Percentiles rank a stretch among this genome's conserved stretches.
These are phyloP conservation scores for Drosophila leonis DNA, from an alignment of 2,888 invertebrate species.

Conservation along the genomic window DNA sequence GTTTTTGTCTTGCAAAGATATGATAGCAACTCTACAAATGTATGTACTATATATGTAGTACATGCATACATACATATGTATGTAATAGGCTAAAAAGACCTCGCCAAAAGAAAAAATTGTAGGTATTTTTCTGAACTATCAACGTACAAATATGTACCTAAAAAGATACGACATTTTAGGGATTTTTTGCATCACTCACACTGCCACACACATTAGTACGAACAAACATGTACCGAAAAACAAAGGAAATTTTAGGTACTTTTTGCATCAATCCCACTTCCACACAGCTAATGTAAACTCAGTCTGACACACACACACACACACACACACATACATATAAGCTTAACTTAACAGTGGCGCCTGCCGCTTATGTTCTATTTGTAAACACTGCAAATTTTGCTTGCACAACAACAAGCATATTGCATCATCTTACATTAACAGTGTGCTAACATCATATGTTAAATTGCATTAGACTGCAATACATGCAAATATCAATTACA, in stretches of 20 bases:
- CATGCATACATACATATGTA: not conserved
- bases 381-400: not conserved
- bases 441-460: not conserved
- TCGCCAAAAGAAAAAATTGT: not conserved
- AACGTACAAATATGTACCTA: not conserved
- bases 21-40: not conserved
- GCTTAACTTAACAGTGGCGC: not conserved
- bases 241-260: not conserved
- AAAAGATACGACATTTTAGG: not conserved
- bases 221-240: too few relatives aligned
- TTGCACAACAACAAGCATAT: not conserved
- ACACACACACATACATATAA: not conserved
- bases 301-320: not conserved
- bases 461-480: not conserved
- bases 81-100: not conserved
- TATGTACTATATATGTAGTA: not conserved
- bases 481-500: not conserved
- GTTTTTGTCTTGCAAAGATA: not conserved
- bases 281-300: not conserved
- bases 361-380: not conserved
- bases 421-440: conserved; percentile 3
- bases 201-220: too few relatives aligned
- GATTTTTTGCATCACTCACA: not conserved
- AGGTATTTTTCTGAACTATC: not conserved
- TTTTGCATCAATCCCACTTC: not conserved